Evolutionary conservation across 2,113 vertebrate genomes (phyloP).

Genomic region (Cyphomyrus plagiostoma): DNA sequence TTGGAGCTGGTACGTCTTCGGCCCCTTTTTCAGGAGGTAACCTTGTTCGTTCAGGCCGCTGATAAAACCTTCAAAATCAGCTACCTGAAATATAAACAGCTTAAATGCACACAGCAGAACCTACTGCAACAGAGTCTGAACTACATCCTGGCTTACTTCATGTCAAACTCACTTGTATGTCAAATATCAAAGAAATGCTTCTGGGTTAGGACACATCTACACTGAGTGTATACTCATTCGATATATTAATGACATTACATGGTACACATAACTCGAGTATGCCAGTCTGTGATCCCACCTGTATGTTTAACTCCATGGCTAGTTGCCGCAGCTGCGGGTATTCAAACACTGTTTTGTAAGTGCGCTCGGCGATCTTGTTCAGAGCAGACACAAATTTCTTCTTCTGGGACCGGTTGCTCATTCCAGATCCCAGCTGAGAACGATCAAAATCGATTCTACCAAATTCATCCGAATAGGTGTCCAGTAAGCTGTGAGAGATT

Average conservation of each 20-base stretch:
- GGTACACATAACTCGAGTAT: background rate
- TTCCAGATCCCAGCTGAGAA: constrained; percentile 90
- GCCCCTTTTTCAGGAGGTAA: constrained; percentile 88
- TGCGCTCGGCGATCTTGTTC: constrained; percentile 75
- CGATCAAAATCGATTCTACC: constrained; percentile 91
- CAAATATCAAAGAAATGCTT: background rate
- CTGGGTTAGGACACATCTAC: background rate
- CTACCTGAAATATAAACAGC: constrained; percentile 60
- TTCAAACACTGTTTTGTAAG: constrained; percentile 81
- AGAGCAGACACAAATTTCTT: constrained; percentile 82
- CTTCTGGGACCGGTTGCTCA: constrained; percentile 85
- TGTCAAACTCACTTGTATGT: background rate
- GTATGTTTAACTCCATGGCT: constrained; percentile 71
- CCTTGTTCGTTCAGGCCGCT: constrained; percentile 91
- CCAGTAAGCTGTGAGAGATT: constrained; percentile 68
- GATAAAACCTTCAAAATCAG: constrained; percentile 87
- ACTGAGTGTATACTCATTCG: background rate
- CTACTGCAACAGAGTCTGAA: background rate
- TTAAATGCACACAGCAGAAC: background rate
- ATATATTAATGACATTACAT: background rate
- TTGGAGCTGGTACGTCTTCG: constrained; percentile 84
- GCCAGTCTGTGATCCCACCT: constrained; percentile 54
- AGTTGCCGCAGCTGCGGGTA: constrained; percentile 74
- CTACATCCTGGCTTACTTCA: background rate
- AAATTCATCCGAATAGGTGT: constrained; percentile 90